Percentiles rank a stretch among this genome's conserved stretches.
Conservation (phyloP, 2,888 invertebrate genomes). For the Incurvaria masculella region DNA sequence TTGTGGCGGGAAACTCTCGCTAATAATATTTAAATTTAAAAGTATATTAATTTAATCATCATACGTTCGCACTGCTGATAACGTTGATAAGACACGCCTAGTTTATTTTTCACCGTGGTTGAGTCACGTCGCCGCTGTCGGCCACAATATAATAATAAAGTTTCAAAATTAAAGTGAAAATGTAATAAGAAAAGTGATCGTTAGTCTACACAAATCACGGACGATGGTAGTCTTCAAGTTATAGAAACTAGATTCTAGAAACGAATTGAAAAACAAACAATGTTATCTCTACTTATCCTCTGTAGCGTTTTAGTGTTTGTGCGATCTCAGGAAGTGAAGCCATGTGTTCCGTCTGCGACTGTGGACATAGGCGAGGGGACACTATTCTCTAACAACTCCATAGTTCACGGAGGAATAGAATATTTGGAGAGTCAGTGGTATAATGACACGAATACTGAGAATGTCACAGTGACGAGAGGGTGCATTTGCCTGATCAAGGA, state of each 20-base stretch:
- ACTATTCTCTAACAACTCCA: conserved; percentile 25
- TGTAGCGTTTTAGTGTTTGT: background rate
- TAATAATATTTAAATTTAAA: no score
- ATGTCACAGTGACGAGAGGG: conserved; percentile 23
- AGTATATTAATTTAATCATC: background rate
- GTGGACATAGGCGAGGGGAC: conserved; percentile 23
- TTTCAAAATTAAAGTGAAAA: no score
- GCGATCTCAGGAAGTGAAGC: background rate
- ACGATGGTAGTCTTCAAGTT: no score
- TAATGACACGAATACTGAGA: background rate
- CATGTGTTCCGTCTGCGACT: background rate
- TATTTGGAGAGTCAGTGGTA: conserved; percentile 19
- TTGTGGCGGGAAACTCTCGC: background rate
- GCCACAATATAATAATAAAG: no score
- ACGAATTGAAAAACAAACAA: background rate
- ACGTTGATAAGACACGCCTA: background rate
- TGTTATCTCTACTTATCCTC: background rate
- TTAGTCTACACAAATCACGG: no score
- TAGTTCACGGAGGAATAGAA: conserved; percentile 24
- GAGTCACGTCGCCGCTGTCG: background rate
- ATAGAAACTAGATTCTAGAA: no score
- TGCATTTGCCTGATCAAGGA: conserved; percentile 31
- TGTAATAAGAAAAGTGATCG: no score
- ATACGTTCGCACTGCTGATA: background rate
- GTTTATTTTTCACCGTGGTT: background rate